These are phyloP conservation scores for Corvus cornix DNA, from an alignment of 2,113 vertebrate genomes.

Conservation along the genomic window DNA sequence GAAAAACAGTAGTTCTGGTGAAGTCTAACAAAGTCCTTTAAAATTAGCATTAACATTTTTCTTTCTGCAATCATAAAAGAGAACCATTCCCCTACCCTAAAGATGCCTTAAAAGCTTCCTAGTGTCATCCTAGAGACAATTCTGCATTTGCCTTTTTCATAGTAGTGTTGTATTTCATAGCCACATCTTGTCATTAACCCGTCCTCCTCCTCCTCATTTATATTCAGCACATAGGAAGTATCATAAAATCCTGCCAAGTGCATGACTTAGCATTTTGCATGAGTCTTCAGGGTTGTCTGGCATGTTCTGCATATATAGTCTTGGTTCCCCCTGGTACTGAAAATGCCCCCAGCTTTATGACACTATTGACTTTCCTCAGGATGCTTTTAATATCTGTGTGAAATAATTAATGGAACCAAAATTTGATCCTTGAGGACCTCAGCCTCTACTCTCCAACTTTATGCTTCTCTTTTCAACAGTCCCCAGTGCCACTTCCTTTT, in stretches of 20 bases:
- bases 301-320: background rate
- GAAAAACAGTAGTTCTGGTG: background rate
- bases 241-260: conserved; percentile 26
- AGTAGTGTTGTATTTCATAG: background rate
- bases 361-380: background rate
- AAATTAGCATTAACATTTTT: background rate
- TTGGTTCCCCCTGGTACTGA: background rate
- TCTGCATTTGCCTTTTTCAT: background rate
- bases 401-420: conserved; percentile 1
- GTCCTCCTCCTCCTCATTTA: background rate
- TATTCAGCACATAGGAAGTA: background rate
- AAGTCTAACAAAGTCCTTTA: background rate
- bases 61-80: background rate
- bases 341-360: background rate
- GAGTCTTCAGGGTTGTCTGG: background rate
- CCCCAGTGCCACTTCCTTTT: background rate
- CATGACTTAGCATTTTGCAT: conserved; percentile 26
- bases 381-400: background rate
- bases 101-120: background rate
- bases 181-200: background rate
- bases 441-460: background rate
- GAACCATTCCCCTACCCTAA: background rate
- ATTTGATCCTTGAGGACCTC: background rate
- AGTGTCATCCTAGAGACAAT: background rate
- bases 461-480: background rate